Conservation (phyloP, 2,113 vertebrate genomes). For the Clarias macrocephalus region DNA sequence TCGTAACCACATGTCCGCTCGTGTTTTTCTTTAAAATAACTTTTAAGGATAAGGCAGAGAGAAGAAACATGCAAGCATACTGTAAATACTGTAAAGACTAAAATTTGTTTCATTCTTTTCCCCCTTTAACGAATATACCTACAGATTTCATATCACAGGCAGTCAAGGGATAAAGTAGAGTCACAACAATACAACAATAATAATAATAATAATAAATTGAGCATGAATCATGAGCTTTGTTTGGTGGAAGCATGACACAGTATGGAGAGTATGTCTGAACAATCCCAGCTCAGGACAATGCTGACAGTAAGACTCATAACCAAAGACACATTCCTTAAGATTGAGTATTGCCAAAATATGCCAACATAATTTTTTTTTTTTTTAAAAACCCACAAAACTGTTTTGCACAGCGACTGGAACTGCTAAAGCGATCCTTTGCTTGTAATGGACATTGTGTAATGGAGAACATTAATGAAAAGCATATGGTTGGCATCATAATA, state of each 20-base stretch:
- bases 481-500: conserved; percentile 4
- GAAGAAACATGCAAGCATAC: background rate
- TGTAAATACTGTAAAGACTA: background rate
- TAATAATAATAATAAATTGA: too few species aligned
- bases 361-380: too few species aligned
- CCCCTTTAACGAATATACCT: background rate
- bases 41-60: background rate
- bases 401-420: background rate
- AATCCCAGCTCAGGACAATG: conserved; percentile 15
- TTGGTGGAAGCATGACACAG: background rate
- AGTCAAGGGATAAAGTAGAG: background rate
- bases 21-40: conserved; percentile 6
- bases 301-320: background rate
- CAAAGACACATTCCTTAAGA: background rate
- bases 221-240: background rate
- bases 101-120: background rate
- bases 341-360: background rate
- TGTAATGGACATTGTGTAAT: background rate
- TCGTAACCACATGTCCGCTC: background rate
- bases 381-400: background rate
- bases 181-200: background rate
- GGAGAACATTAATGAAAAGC: conserved; percentile 6
- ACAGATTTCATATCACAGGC: background rate
- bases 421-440: background rate
- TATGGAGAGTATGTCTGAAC: conserved; percentile 13